Conservation (phyloP, 2,797 vertebrate genomes). For the Sphenopsis melanotis region DNA sequence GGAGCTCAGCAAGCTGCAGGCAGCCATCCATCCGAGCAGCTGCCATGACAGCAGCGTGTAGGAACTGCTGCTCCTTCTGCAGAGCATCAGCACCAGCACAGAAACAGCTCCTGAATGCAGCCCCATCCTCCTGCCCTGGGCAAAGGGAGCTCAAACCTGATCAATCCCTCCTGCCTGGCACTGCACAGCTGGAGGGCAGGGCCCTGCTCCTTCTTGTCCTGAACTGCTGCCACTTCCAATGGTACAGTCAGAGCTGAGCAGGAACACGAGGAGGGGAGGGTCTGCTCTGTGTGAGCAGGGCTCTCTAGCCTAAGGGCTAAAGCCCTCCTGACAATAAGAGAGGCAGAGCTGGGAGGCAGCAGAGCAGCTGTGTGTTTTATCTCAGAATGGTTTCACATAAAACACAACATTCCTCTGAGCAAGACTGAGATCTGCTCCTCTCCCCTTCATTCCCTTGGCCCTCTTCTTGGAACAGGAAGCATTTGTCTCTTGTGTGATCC, state of each 20-base stretch:
- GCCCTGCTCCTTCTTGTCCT: not conserved
- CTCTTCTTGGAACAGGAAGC: not conserved
- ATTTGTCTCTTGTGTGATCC: not conserved
- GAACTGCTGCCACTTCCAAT: not conserved
- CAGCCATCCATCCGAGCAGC: not conserved
- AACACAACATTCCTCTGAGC: not conserved
- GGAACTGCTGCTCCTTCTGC: not conserved
- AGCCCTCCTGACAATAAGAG: not conserved
- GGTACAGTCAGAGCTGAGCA: not conserved
- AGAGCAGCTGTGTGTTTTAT: not conserved
- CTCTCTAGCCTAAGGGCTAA: not conserved
- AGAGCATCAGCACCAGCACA: not conserved
- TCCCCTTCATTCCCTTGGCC: not conserved
- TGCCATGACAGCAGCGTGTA: not conserved
- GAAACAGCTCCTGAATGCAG: not conserved
- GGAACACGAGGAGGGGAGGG: not conserved
- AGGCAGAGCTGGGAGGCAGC: not conserved
- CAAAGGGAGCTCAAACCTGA: not conserved
- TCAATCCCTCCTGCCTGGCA: not conserved
- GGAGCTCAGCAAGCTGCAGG: not conserved
- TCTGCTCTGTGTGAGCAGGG: not conserved
- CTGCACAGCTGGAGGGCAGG: not conserved
- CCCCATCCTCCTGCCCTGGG: not conserved
- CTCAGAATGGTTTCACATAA: not conserved
- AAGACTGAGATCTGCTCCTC: fast-evolving